phyloP scores from a whole-genome alignment of 2,888 invertebrate genomes.

The Dynastes tityus region DNA sequence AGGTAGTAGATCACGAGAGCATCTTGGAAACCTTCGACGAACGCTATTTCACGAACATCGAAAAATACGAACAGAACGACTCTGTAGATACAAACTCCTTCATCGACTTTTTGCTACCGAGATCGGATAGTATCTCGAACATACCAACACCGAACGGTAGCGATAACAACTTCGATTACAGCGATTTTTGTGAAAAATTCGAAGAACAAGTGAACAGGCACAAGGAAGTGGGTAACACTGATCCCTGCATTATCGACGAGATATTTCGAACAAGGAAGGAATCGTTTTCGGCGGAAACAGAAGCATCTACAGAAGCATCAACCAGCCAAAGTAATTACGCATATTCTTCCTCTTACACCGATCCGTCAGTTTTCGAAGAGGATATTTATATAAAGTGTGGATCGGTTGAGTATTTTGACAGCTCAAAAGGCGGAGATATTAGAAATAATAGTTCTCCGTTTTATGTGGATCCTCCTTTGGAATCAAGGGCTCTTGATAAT shows the following conservation, averaged over 20 bases:
- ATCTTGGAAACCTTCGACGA: constrained; percentile 63
- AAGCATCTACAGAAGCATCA: constrained; percentile 33
- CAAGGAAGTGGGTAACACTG: neutral
- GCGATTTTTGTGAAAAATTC: constrained; percentile 65
- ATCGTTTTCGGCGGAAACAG: constrained; percentile 50
- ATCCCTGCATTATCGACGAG: constrained; percentile 27
- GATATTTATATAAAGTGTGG: neutral
- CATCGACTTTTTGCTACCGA: constrained; percentile 53
- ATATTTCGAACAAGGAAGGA: constrained; percentile 26
- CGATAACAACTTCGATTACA: constrained; percentile 64
- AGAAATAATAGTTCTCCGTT: constrained; percentile 56
- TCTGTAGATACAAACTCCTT: constrained; percentile 49
- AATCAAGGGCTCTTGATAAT: constrained; percentile 52
- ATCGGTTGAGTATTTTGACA: constrained; percentile 9
- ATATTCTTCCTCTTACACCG: constrained; percentile 31
- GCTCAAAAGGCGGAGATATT: neutral
- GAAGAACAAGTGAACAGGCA: constrained; percentile 57
- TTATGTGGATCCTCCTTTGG: constrained; percentile 59
- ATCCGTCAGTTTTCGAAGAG: constrained; percentile 28
- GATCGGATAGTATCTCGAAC: constrained; percentile 23
- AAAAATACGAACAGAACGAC: constrained; percentile 53
- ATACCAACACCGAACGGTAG: neutral
- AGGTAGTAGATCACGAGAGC: constrained; percentile 56
- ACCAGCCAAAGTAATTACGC: constrained; percentile 39
- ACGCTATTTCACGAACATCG: constrained; percentile 57